Percentiles rank a stretch among this genome's conserved stretches.
Evolutionary conservation across 2,888 invertebrate species (phyloP).

Genomic region (Drosophila heteroneura): DNA sequence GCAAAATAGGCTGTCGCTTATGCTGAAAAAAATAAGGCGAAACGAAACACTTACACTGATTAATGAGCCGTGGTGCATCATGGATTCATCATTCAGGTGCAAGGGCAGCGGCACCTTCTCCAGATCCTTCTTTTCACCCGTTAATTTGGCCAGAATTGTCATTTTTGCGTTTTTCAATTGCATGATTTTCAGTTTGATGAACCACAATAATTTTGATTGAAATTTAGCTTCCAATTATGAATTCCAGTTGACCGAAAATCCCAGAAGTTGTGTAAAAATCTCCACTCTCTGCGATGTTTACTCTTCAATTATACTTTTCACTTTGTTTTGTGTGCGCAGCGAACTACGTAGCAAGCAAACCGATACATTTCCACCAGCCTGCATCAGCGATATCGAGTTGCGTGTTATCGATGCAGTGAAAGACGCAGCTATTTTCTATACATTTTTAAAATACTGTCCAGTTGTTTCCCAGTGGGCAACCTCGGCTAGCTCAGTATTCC

Average conservation of each 20-base stretch:
- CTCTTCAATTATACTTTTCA: constrained; percentile 59
- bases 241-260: constrained; percentile 14
- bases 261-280: constrained; percentile 13
- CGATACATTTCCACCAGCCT: constrained; percentile 19
- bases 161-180: constrained; percentile 85
- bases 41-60: constrained; percentile 74
- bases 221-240: constrained; percentile 39
- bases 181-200: background rate
- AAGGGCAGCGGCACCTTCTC: constrained; percentile 89
- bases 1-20: background rate
- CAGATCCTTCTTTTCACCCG: constrained; percentile 89
- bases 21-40: background rate
- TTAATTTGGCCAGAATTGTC: constrained; percentile 93
- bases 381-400: constrained; percentile 7
- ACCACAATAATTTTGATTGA: constrained; percentile 22
- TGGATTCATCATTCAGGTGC: constrained; percentile 84
- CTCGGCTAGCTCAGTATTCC: no score
- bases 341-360: constrained; percentile 44
- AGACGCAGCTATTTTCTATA: background rate
- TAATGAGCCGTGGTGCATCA: constrained; percentile 73
- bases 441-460: background rate
- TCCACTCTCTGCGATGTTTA: constrained; percentile 47
- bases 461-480: no score
- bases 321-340: constrained; percentile 57
- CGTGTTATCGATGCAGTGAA: constrained; percentile 6